These are phyloP conservation scores for Hippocampus zosterae DNA, from an alignment of 2,113 vertebrate genomes.

Conservation along the genomic window DNA sequence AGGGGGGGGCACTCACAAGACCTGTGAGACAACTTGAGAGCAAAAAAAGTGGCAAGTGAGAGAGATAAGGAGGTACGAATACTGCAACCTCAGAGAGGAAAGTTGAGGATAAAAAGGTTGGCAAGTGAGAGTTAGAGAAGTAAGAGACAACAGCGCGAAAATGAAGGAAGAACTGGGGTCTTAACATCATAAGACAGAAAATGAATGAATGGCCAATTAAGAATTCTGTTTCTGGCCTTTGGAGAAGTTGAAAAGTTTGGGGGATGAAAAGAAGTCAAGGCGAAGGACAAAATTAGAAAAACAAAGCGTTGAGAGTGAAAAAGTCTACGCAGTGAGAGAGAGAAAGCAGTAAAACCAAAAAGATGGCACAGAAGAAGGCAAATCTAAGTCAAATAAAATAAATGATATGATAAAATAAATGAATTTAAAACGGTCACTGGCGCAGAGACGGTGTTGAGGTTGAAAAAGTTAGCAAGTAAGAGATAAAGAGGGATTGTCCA, in stretches of 20 bases:
- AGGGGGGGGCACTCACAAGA: not conserved
- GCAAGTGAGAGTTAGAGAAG: not conserved
- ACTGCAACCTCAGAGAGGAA: not conserved
- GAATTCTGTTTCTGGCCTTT: slow-evolving; percentile 29
- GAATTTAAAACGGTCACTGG: too few species aligned
- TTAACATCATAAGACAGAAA: not conserved
- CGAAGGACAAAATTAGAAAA: slow-evolving; percentile 7
- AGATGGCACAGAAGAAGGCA: not conserved
- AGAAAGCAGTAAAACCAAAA: not conserved
- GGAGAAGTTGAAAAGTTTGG: slow-evolving; percentile 3
- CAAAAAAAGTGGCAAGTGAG: not conserved
- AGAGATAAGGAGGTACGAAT: not conserved
- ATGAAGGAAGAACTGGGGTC: not conserved
- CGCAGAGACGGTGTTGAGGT: too few species aligned
- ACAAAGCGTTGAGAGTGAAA: slow-evolving; percentile 25
- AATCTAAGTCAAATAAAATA: too few species aligned
- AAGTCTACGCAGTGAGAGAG: not conserved
- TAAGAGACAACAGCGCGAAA: not conserved
- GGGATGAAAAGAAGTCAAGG: slow-evolving; percentile 21
- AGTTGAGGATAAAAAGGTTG: not conserved
- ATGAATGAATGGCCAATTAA: slow-evolving; percentile 13
- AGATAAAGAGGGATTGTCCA: slow-evolving; percentile 3
- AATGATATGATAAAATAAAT: too few species aligned
- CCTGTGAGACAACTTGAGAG: not conserved
- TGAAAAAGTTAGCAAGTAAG: not conserved